Base-by-base conservation (phyloP, 2,113 vertebrate genomes). In the Pollimyrus isidori region DNA sequence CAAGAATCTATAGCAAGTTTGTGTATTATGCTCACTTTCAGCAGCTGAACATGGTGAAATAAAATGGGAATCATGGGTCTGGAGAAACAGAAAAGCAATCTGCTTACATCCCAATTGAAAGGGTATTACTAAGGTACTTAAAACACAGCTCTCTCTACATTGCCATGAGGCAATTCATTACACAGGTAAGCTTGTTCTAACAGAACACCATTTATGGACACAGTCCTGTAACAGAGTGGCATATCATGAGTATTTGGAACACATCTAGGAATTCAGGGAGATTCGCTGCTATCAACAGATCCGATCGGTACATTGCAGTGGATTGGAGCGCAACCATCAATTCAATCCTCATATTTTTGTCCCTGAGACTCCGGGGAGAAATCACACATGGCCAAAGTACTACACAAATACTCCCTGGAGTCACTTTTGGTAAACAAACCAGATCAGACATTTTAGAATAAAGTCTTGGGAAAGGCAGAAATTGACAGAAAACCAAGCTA, bases 151-250 rank as follows among this genome's bases (percentile, higher is more conserved):
- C 30, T 80, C 13, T 80, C 4, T 84, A 85, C 80, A 62, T 6
- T 49, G 52, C 80, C 52, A 46, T 7, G 19, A 62, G 53, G 52
- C 56, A 53, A 56, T 53, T 42, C 73, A 80, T n/a, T 89, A 82
- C n/a, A 83, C 49, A 30, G 50, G 52, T 3, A 89, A 58, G 21
- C 17, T 56, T 42, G 6, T 58, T 58, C 30, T 83, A 83, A 39
- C 52, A 46, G 50, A 58, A 84, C 21, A 48, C 7, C 58, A 89
- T 45, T 46, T 53, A 17, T 85, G 39, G 88, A 85, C 39, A 56
- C 82, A 84, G 88, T n/a, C 42, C 53, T 48, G 80, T 53, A 50
- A 65, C 49, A 17, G 26, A 89, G 23, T 73, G 88, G 48, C 88
- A 83, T 45, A 23, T 23, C 21, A 46, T 42, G 26, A 52, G 50